Conservation (phyloP, 2,888 invertebrate species). For the Liopterus haemorrhoidalis region DNA sequence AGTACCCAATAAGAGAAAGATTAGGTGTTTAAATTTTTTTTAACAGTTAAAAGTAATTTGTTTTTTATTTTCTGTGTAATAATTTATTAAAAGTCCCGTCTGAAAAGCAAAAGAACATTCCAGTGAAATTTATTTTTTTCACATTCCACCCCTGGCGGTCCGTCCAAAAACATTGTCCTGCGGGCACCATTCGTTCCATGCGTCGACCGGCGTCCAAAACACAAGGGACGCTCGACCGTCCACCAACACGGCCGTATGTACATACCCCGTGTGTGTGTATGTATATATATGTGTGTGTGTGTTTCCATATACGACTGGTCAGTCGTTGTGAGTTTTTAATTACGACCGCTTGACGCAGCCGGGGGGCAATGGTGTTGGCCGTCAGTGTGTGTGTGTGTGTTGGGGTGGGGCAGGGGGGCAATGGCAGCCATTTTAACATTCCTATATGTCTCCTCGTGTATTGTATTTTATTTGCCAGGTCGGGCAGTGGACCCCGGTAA, state of each 20-base stretch:
- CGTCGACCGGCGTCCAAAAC: neutral
- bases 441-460: too few relatives aligned
- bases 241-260: slow-evolving; percentile 1
- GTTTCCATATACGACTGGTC: neutral
- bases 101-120: neutral
- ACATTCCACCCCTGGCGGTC: slow-evolving; percentile 1
- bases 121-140: neutral
- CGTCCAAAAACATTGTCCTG: neutral
- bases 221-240: neutral
- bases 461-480: too few relatives aligned
- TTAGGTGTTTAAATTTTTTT: too few relatives aligned
- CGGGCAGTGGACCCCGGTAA: too few relatives aligned
- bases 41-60: too few relatives aligned
- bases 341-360: neutral
- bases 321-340: neutral
- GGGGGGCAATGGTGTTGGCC: neutral
- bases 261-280: too few relatives aligned
- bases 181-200: neutral
- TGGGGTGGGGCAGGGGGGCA: too few relatives aligned
- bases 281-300: slow-evolving; percentile 1
- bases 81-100: too few relatives aligned
- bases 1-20: too few relatives aligned
- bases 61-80: too few relatives aligned
- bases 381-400: too few relatives aligned
- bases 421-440: too few relatives aligned